Base-by-base conservation (phyloP, 2,797 vertebrate species). In the Neosilurus mollespiculum region DNA sequence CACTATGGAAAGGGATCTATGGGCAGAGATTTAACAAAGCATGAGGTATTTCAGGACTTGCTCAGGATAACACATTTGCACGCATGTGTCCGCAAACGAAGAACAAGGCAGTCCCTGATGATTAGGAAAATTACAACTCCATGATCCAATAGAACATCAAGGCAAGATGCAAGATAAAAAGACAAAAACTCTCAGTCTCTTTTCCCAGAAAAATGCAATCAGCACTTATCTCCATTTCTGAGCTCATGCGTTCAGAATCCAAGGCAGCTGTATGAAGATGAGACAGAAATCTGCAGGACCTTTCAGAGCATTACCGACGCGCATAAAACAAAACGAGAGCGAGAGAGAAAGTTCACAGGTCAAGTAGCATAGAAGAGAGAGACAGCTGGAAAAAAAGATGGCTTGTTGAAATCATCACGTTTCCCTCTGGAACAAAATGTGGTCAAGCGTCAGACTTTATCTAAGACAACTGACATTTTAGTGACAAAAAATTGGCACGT, bases 291-390 rank as follows among this genome's bases (percentile, higher is more conserved):
- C 88, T 72, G 78, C 84, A 86, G 84, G 81, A 86, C 86, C 88
- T 91, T 84, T 65, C 53, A 67, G 70, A 87, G 90, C 91, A 93
- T 93, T 87, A 92, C 87, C 88, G 89, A 81, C 87, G 90, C 78
- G 86, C 83, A 92, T 90, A 88, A 91, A 92, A 80, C 61, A 86
- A 80, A 86, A 88, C 37, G 71, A 86, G 75, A 88, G 89, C 84
- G 73, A 87, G 84, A 83, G 76, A 75, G 58, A 71, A 56, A 83
- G 88, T 88, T 90, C 89, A 89, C 77, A 88, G 91, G 92, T 93
- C 88, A 92, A 93, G 86, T 89, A 89, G 89, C 83, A 83, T 54
- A 81, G 87, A 91, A 88, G 86, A 90, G 83, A 85, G 67, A 87
- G 73, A 81, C 67, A 59, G 80, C 81, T 18, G 16, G 56, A 49